Conservation (phyloP, 2,888 invertebrate genomes). For the Notodonta ziczac region DNA sequence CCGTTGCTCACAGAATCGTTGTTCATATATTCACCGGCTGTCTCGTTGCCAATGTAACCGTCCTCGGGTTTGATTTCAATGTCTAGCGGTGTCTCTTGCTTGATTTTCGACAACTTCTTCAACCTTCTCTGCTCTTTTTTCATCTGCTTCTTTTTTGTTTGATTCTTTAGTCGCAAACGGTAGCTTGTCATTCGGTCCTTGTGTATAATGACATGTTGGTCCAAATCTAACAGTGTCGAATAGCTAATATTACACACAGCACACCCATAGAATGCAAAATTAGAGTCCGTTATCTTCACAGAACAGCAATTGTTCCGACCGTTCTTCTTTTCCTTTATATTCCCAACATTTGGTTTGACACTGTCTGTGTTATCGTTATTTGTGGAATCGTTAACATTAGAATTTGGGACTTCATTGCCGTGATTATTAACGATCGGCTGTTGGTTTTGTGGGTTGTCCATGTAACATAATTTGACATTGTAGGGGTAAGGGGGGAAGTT, state of each 20-base stretch:
- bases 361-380: constrained; percentile 26
- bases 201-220: constrained; percentile 67
- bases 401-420: neutral
- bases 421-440: neutral
- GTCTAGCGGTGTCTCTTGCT: constrained; percentile 44
- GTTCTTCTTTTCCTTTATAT: constrained; percentile 40
- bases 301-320: constrained; percentile 65
- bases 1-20: constrained; percentile 5
- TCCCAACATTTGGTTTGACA: constrained; percentile 38
- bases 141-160: constrained; percentile 60
- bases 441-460: neutral
- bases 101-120: constrained; percentile 53
- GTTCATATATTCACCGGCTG: constrained; percentile 47
- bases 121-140: constrained; percentile 63
- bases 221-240: constrained; percentile 55
- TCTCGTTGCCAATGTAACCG: constrained; percentile 71
- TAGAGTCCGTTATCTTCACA: constrained; percentile 64
- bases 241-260: constrained; percentile 70
- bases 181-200: constrained; percentile 74
- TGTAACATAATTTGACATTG: constrained; percentile 16
- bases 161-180: constrained; percentile 65
- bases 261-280: constrained; percentile 73
- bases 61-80: constrained; percentile 76
- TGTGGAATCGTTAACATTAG: constrained; percentile 1
- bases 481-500: constrained; percentile 38